These are phyloP conservation scores for Sycophila texana DNA, from an alignment of 2,888 invertebrate genomes.

Conservation along the genomic window DNA sequence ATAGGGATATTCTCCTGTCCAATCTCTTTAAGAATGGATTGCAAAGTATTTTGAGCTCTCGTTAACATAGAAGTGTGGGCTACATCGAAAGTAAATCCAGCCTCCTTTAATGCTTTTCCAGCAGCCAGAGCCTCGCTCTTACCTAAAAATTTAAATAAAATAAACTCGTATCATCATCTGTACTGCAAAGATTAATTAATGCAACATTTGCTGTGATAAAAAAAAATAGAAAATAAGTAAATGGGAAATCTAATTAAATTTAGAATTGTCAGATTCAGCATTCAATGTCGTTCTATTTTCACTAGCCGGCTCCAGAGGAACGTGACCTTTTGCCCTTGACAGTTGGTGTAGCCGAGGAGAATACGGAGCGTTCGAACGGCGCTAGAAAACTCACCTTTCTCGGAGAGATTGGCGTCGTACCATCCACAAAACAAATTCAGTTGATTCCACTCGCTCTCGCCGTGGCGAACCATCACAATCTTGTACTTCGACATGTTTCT, in stretches of 20 bases:
- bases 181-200: not conserved
- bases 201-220: no score
- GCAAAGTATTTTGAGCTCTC: slow-evolving; percentile 86
- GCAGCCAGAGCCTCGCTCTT: slow-evolving; percentile 83
- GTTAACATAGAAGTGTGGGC: slow-evolving; percentile 89
- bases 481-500: slow-evolving; percentile 76
- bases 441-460: slow-evolving; percentile 82
- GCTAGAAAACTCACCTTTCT: slow-evolving; percentile 76
- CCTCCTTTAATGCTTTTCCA: slow-evolving; percentile 84
- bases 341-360: not conserved
- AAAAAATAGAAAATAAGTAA: not conserved
- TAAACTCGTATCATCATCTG: not conserved
- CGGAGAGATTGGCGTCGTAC: slow-evolving; percentile 80
- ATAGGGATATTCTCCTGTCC: slow-evolving; percentile 83
- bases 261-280: no score
- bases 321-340: slow-evolving; percentile 70
- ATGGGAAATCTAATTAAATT: no score
- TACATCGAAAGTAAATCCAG: slow-evolving; percentile 84
- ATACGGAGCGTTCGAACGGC: not conserved
- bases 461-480: slow-evolving; percentile 82
- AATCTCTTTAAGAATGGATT: slow-evolving; percentile 82
- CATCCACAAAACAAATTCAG: slow-evolving; percentile 81
- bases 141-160: slow-evolving; percentile 75
- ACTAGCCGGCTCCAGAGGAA: not conserved
- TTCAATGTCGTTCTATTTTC: not conserved